A percentile compares a stretch with the other conserved stretches of the same genome.
Evolutionary conservation across 92 coral and sea anemone species (phyloP).

Genomic region (Palythoa grandiflora): DNA sequence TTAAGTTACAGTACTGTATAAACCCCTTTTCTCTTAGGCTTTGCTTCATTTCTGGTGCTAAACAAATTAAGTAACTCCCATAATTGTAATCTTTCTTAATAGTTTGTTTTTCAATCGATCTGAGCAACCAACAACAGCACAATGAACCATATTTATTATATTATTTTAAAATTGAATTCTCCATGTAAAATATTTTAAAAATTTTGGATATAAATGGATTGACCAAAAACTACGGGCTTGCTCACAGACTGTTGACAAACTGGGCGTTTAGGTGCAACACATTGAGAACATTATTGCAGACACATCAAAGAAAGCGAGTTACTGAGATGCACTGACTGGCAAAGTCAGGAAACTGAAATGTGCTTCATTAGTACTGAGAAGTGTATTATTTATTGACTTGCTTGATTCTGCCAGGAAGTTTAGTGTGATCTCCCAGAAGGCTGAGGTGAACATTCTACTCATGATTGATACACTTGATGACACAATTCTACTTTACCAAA

Average conservation of each 20-base stretch:
- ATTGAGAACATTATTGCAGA: constrained; percentile 32
- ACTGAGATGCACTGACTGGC: neutral
- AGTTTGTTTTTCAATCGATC: no score
- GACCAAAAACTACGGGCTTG: constrained; percentile 17
- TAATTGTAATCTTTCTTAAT: no score
- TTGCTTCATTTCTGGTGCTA: no score
- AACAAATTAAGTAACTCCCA: no score
- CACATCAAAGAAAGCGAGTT: constrained; percentile 6
- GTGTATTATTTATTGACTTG: constrained; percentile 22
- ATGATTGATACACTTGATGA: constrained; percentile 22
- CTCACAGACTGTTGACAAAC: constrained; percentile 14
- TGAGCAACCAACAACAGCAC: no score
- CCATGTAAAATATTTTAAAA: no score
- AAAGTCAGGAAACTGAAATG: constrained; percentile 16
- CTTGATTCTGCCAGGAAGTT: constrained; percentile 20
- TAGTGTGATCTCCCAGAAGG: constrained; percentile 25
- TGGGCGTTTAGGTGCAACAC: constrained; percentile 24
- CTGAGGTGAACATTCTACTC: constrained; percentile 13
- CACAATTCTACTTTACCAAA: constrained; percentile 3
- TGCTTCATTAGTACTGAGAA: constrained; percentile 11
- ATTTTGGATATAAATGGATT: neutral
- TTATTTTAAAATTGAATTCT: no score
- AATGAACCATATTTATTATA: no score
- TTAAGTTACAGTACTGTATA: no score
- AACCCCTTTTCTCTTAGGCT: no score